A percentile compares a stretch with the other conserved stretches of the same genome.
Conservation (phyloP, 2,888 invertebrate species). For the Himalopsyche japonica region DNA sequence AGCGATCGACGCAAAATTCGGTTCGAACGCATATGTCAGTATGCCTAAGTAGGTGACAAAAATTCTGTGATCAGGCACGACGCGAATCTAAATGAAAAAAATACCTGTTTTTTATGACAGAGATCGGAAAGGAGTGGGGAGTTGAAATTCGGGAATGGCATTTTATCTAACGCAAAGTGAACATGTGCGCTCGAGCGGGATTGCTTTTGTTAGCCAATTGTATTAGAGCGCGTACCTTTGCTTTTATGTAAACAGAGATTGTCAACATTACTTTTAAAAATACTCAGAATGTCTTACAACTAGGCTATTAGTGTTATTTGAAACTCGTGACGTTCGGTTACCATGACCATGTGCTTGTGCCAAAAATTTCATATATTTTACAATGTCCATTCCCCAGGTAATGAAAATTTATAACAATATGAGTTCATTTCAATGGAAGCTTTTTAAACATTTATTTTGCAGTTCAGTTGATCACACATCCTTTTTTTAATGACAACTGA, state of each 20-base stretch:
- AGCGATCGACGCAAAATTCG: neutral
- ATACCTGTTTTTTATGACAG: conserved; percentile 28
- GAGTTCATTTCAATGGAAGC: too few relatives aligned
- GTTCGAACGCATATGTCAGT: conserved; percentile 12
- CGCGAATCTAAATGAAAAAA: conserved; percentile 38
- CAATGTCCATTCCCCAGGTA: too few relatives aligned
- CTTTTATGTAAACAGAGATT: neutral
- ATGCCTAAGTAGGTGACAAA: conserved; percentile 25
- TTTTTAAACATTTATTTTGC: too few relatives aligned
- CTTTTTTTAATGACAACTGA: too few relatives aligned
- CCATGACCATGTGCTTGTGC: too few relatives aligned
- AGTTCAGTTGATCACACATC: too few relatives aligned
- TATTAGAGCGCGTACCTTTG: conserved; percentile 6
- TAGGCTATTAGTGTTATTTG: too few relatives aligned
- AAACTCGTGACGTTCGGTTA: too few relatives aligned
- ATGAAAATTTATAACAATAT: too few relatives aligned
- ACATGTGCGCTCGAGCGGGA: conserved; percentile 23
- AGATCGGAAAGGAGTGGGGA: conserved; percentile 2
- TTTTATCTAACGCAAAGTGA: conserved; percentile 31
- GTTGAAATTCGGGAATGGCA: conserved; percentile 24
- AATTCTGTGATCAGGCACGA: conserved; percentile 33
- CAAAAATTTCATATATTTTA: too few relatives aligned
- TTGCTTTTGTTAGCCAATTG: conserved; percentile 30
- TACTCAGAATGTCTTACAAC: too few relatives aligned
- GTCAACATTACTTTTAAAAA: neutral